Percentiles rank a stretch among this genome's conserved stretches.
Conservation (phyloP, 2,797 vertebrate species). For the Propithecus deckenii region DNA sequence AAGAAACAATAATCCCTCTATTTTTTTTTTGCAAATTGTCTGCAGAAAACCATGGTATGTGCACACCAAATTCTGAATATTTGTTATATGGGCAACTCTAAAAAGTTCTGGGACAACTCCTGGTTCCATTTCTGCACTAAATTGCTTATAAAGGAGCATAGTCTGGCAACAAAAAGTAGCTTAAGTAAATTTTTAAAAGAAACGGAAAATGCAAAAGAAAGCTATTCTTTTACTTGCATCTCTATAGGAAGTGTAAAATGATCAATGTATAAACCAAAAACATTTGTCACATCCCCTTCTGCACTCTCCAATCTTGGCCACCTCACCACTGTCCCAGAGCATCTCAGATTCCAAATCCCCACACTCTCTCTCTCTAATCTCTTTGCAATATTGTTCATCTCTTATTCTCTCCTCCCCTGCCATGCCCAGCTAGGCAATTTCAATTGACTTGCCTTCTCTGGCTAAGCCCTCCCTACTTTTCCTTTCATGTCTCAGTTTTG, state of each 20-base stretch:
- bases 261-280: not conserved
- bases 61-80: not conserved
- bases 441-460: not conserved
- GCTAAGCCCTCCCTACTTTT: not conserved
- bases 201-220: not conserved
- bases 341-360: not conserved
- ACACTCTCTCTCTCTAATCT: not conserved
- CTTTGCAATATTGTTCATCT: not conserved
- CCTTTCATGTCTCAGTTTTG: not conserved
- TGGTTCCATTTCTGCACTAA: not conserved
- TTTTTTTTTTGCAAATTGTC: not conserved
- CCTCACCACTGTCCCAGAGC: conserved; percentile 7
- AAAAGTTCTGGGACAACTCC: not conserved
- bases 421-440: not conserved
- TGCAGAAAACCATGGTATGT: not conserved
- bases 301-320: not conserved
- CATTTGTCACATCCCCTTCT: not conserved
- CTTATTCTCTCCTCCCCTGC: not conserved
- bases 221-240: not conserved
- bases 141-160: not conserved
- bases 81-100: not conserved
- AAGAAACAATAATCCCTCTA: not conserved
- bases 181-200: not conserved
- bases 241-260: conserved; percentile 24
- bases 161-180: conserved; percentile 1